Percentiles rank a stretch among this genome's conserved stretches.
These are phyloP conservation scores for Radopholus similis DNA, from an alignment of 1,140 invertebrate genomes.

Conservation along the genomic window DNA sequence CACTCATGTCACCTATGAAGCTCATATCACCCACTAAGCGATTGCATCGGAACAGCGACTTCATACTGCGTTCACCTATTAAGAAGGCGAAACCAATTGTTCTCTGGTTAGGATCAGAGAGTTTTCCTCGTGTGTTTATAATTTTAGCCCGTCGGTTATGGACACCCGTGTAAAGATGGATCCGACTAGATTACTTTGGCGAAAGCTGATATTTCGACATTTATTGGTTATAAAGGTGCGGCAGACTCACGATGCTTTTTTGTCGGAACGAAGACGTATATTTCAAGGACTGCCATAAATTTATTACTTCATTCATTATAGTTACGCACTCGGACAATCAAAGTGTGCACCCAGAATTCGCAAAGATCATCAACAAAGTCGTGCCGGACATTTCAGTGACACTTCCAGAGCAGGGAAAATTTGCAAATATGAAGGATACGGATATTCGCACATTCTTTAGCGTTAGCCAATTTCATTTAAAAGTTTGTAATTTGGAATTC, in stretches of 20 bases:
- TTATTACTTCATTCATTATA: too few species aligned
- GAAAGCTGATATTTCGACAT: constrained; percentile 7
- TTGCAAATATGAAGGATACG: background rate
- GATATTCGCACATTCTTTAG: constrained; percentile 9
- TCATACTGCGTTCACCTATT: background rate
- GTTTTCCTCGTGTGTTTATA: background rate
- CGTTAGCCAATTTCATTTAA: background rate
- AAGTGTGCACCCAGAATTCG: constrained; percentile 4
- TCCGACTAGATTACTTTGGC: background rate
- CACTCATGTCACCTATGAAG: background rate
- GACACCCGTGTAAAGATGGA: constrained; percentile 4
- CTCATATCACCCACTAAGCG: background rate
- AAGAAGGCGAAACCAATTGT: background rate
- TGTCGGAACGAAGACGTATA: background rate
- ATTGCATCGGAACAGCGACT: background rate
- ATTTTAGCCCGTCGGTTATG: background rate
- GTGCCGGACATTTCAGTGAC: background rate
- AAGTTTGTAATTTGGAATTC: background rate
- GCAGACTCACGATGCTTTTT: background rate
- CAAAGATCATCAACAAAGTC: background rate
- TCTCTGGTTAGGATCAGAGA: background rate
- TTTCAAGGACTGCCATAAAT: too few species aligned
- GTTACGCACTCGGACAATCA: background rate
- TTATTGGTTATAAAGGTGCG: background rate
- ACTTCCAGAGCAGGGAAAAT: background rate